These are phyloP conservation scores for Madoqua kirkii DNA, from an alignment of 2,113 vertebrate species.

Conservation along the genomic window DNA sequence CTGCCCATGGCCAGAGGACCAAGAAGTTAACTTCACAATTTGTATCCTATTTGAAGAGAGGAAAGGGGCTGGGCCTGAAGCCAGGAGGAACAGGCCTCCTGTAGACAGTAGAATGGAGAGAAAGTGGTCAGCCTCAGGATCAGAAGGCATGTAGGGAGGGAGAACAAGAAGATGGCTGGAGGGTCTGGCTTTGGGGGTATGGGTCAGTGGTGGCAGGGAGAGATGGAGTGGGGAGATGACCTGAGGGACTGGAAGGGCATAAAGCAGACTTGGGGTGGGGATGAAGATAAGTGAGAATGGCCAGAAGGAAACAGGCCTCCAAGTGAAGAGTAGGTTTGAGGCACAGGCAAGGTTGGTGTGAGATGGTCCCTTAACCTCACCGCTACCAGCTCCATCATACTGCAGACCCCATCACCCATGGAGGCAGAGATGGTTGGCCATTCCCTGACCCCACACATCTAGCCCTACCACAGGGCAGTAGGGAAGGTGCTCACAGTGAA, in stretches of 20 bases:
- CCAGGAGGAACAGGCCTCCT: rapidly evolving
- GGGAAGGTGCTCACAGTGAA: background rate
- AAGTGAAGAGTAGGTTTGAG: background rate
- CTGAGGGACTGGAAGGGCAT: background rate
- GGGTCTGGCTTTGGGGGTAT: background rate
- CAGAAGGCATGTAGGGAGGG: rapidly evolving
- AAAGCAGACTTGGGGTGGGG: background rate
- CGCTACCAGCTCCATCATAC: background rate
- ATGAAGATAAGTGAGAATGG: background rate
- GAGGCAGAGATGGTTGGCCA: background rate
- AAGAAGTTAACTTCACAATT: too few relatives aligned
- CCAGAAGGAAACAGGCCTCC: background rate
- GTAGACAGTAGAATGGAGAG: background rate
- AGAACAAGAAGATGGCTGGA: background rate
- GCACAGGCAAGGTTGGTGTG: background rate
- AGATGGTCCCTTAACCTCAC: constrained; percentile 77
- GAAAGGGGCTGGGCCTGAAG: background rate
- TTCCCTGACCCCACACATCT: background rate
- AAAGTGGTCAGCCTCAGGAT: background rate
- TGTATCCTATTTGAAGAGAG: background rate
- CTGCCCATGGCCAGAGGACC: rapidly evolving
- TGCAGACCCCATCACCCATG: background rate
- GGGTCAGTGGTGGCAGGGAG: background rate
- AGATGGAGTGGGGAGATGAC: background rate
- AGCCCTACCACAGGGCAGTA: rapidly evolving